These are phyloP conservation scores for Argyra leucocephala DNA, from an alignment of 2,888 invertebrate genomes.

Conservation along the genomic window DNA sequence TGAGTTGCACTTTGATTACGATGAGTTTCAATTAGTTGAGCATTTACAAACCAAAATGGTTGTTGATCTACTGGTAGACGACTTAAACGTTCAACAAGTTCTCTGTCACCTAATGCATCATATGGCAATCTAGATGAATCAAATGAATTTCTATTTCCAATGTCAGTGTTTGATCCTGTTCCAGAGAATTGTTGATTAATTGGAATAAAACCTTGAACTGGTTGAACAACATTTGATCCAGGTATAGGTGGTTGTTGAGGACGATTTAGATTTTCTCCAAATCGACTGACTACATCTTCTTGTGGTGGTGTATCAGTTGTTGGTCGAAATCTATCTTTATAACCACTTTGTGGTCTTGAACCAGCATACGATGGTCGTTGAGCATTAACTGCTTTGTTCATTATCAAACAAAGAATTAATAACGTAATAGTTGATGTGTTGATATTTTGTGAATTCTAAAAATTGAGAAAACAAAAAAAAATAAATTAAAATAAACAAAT, in stretches of 20 bases:
- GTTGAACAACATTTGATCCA: not conserved
- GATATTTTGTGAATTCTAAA: not conserved
- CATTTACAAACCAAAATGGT: slow-evolving; percentile 66
- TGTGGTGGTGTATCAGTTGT: slow-evolving; percentile 13
- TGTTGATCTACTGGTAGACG: slow-evolving; percentile 56
- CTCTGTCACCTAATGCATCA: slow-evolving; percentile 56
- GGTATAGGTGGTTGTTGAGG: slow-evolving; percentile 31
- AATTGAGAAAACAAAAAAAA: not conserved
- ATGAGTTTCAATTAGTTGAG: slow-evolving; percentile 54
- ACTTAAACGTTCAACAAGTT: slow-evolving; percentile 53
- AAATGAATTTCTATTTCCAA: not conserved
- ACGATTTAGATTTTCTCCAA: slow-evolving; percentile 42
- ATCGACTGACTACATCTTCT: slow-evolving; percentile 44
- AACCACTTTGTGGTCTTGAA: slow-evolving; percentile 49
- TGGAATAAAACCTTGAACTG: slow-evolving; percentile 13
- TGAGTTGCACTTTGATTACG: slow-evolving; percentile 35
- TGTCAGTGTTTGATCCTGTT: slow-evolving; percentile 12
- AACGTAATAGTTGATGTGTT: not conserved
- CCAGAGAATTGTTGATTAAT: slow-evolving; percentile 13
- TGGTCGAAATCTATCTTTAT: slow-evolving; percentile 46
- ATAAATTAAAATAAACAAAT: not conserved
- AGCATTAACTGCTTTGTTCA: slow-evolving; percentile 16
- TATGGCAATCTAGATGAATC: slow-evolving; percentile 45
- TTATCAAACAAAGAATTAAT: not conserved
- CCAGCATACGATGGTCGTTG: slow-evolving; percentile 61